Evolutionary conservation across 2,888 invertebrate genomes (phyloP).

Genomic region (Ophion ventricosus): DNA sequence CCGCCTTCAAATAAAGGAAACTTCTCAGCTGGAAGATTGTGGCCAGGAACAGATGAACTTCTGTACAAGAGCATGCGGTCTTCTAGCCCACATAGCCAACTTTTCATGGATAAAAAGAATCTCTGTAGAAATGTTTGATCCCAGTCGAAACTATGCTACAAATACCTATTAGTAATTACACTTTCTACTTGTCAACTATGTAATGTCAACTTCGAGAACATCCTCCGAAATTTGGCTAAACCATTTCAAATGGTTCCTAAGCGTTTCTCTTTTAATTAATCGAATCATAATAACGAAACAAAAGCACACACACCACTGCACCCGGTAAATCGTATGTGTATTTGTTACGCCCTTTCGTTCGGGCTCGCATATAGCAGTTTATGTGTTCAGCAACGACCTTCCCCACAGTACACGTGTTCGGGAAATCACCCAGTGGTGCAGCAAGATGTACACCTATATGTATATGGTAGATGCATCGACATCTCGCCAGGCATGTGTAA

Average conservation of each 20-base stretch:
- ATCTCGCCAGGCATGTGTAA: constrained; percentile 45
- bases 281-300: background rate
- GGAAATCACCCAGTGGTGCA: constrained; percentile 42
- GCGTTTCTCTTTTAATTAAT: background rate
- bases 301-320: background rate
- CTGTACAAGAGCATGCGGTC: background rate
- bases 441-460: constrained; percentile 16
- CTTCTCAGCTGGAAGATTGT: background rate
- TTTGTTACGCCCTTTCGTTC: constrained; percentile 5
- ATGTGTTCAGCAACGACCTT: constrained; percentile 25
- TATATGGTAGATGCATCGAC: constrained; percentile 41
- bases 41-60: background rate
- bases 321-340: background rate
- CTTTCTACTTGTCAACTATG: background rate
- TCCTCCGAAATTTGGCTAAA: background rate
- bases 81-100: background rate
- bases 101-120: background rate
- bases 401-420: constrained; percentile 40
- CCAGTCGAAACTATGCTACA: background rate
- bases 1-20: background rate
- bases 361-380: background rate
- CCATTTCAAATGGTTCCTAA: background rate
- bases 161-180: no score
- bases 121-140: background rate
- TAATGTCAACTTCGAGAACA: background rate